Evolutionary conservation across 2,888 invertebrate species (phyloP).

Genomic region (Drosophila dives): DNA sequence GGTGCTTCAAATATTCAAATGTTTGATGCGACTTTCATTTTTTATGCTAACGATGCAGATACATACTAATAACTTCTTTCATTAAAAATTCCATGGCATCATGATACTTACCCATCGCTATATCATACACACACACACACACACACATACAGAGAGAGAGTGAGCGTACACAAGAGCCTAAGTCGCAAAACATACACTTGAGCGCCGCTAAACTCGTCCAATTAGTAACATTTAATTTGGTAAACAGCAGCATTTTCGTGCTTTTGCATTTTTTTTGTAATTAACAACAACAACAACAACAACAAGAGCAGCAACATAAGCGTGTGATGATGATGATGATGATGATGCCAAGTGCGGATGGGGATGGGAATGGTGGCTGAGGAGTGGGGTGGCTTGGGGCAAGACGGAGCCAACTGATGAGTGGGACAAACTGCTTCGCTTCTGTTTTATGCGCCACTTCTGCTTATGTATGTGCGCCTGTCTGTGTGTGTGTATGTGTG

Average conservation of each 20-base stretch:
- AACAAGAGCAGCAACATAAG: constrained; percentile 29
- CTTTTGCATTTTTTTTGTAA: constrained; percentile 79
- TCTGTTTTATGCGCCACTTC: constrained; percentile 54
- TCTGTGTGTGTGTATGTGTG: constrained; percentile 30
- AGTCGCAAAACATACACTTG: constrained; percentile 73
- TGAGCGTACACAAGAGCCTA: constrained; percentile 38
- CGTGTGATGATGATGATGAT: constrained; percentile 21
- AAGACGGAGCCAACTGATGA: constrained; percentile 44
- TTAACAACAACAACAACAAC: constrained; percentile 61
- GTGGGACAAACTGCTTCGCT: constrained; percentile 51
- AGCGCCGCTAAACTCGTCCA: constrained; percentile 79
- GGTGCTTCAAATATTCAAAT: constrained; percentile 42
- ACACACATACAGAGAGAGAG: not conserved
- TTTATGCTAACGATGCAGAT: constrained; percentile 80
- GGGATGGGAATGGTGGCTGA: not conserved
- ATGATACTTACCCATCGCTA: constrained; percentile 44
- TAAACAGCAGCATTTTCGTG: constrained; percentile 79
- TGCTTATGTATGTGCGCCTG: constrained; percentile 15
- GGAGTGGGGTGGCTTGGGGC: not conserved
- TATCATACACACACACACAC: not conserved
- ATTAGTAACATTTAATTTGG: constrained; percentile 81
- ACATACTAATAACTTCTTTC: constrained; percentile 80
- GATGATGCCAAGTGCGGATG: constrained; percentile 11
- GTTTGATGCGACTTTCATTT: constrained; percentile 58
- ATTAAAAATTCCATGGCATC: constrained; percentile 75